Base-by-base conservation (phyloP, 2,113 vertebrate species). In the Brienomyrus longianalis region DNA sequence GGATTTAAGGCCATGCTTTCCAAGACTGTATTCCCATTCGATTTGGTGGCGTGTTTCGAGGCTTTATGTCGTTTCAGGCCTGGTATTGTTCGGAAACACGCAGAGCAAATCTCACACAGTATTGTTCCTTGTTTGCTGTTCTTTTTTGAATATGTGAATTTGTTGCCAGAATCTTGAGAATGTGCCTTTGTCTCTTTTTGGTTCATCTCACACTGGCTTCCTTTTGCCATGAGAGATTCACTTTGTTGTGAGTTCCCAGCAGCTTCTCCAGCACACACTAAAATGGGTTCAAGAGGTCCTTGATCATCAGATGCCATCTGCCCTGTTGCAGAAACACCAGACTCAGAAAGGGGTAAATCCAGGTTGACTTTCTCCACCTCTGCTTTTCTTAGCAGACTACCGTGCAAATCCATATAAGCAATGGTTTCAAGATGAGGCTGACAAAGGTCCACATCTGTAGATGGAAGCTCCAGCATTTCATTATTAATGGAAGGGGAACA, bases 31-130 rank as follows among this genome's bases (percentile, higher is more conserved):
- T 91, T 3, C 9, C 94, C 91, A 3, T 95, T 51, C 0, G 91
- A 91, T 91, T 91, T 96, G n/a, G 94, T 92, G 89, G 94, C 94
- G 89, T 99, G 98, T 89, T 98, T 99, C 95, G 98, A 96, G 90
- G 97, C 97, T 93, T 97, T 97, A 93, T 99, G 98, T 92, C 98
- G 96, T 91, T 97, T 98, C 92, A 99, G 95, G 84, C 98, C 98
- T 0, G 97, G 97, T 91, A 97, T 92, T 47, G 98, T 98, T 48
- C 97, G 95, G 92, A 99, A 99, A 91, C 96, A 96, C 92, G 97
- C 95, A 1, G 95, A 94, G 88, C 98, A 99, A 91, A 98, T 95
- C 91, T 99, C 97, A 0, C 98, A 99, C 77, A 96, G 95, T 89
- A 92, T 94, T 93, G 91, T 96, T 35, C 35, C 94, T 93, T 93